phyloP scores from a whole-genome alignment of 2,888 invertebrate species.

The Shargacucullia verbasci region DNA sequence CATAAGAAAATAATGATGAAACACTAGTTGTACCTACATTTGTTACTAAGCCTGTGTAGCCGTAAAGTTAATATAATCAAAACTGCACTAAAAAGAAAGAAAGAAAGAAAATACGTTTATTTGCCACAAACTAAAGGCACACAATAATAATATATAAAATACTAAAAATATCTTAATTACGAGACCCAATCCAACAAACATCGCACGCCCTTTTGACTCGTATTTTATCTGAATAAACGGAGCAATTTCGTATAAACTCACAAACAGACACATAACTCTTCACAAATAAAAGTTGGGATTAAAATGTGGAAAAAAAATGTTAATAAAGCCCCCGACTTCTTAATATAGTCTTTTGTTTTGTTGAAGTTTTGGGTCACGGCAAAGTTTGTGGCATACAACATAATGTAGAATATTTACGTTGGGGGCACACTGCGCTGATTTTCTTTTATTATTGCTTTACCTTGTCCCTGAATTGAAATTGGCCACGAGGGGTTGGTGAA shows the following conservation, averaged over 20 bases:
- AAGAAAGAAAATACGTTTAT: no score
- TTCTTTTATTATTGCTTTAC: background rate
- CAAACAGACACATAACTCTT: constrained; percentile 37
- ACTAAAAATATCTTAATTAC: no score
- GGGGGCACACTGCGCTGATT: background rate
- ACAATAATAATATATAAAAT: no score
- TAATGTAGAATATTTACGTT: constrained; percentile 18
- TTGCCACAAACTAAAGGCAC: no score
- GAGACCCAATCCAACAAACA: no score
- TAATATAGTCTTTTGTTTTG: constrained; percentile 29
- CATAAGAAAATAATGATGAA: no score
- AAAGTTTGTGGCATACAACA: background rate
- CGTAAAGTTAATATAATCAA: no score
- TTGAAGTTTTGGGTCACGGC: constrained; percentile 31
- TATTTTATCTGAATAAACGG: constrained; percentile 17
- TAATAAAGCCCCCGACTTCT: constrained; percentile 39
- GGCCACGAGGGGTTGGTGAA: no score
- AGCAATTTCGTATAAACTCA: constrained; percentile 10
- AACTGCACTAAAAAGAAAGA: no score
- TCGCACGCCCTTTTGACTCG: no score
- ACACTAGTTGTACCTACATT: no score
- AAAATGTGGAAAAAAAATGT: constrained; percentile 37
- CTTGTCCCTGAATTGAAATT: background rate
- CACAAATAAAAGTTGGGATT: constrained; percentile 32
- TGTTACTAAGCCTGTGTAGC: no score